A percentile compares a stretch with the other conserved stretches of the same genome.
These are phyloP conservation scores for Troides helena DNA, from an alignment of 2,888 invertebrate species.

Conservation along the genomic window DNA sequence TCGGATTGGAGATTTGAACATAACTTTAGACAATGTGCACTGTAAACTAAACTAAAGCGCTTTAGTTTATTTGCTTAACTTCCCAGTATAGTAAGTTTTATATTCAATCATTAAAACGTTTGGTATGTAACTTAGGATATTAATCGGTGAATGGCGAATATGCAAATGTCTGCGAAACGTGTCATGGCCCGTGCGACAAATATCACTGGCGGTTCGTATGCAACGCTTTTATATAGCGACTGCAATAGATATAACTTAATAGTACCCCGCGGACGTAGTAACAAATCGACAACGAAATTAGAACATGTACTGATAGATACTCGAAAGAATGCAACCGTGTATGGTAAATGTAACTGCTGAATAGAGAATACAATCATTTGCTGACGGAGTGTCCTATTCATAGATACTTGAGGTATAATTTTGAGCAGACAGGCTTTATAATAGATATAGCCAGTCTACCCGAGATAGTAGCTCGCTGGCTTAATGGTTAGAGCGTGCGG, in stretches of 20 bases:
- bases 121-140: conserved; percentile 25
- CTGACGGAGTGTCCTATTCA: no score
- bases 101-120: conserved; percentile 16
- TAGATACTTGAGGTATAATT: no score
- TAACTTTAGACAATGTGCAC: no score
- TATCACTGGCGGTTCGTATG: conserved; percentile 16
- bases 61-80: conserved; percentile 11
- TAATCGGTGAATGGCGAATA: conserved; percentile 46
- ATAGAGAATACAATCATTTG: no score
- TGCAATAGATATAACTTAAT: conserved; percentile 22
- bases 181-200: conserved; percentile 46
- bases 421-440: no score
- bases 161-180: conserved; percentile 51
- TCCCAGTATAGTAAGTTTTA: conserved; percentile 12
- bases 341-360: background rate
- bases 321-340: conserved; percentile 11
- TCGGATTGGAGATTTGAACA: no score
- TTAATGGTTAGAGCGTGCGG: no score
- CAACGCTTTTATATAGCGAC: conserved; percentile 7
- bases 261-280: conserved; percentile 18
- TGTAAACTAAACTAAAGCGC: background rate
- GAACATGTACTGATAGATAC: conserved; percentile 1
- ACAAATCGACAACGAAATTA: conserved; percentile 6
- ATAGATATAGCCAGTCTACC: no score
- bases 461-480: no score